Base-by-base conservation (phyloP, 1,140 invertebrate genomes). In the Calosoma granatense region DNA sequence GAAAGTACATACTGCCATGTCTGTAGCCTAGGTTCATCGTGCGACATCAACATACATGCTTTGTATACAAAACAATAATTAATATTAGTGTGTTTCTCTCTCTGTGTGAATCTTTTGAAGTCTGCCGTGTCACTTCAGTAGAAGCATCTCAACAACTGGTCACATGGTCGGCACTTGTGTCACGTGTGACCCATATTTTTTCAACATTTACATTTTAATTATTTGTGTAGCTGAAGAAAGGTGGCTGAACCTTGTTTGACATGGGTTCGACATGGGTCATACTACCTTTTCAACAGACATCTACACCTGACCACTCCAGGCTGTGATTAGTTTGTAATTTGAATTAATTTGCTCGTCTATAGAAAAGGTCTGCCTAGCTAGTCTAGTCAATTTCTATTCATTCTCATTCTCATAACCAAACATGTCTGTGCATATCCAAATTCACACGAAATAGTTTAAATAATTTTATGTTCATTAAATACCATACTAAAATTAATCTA, bases 161-260 rank as follows among this genome's bases (percentile, higher is more conserved):
- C 26, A 6, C 26, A n/a, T 36, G n/a, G n/a, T 36, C n/a, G 26
- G 41, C 41, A 11, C 41, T 47, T 17, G 9, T 17, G 15, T 47
- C 41, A 47, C 41, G 41, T 47, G 17, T 47, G 41, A 47, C 41
- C 41, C 17, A 47, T 47, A 47, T 47, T 47, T 47, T 47, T 47
- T 9, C 41, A 4, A 17, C 41, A 47, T 47, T 47, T 47, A 47
- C 41, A 47, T 47, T 47, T 47, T 47, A 47, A 47, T 47, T 47
- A 47, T 47, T 47, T 47, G 9, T 9, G 17, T 17, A 17, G 9
- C 15, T 47, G 6, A 17, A 47, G 41, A 47, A 47, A 47, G 41
- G 17, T 17, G 17, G 17, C 41, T 17, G 41, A 17, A 12, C 17
- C 6, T 3, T 17, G 6, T 47, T 47, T 47, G 41, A 47, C 41